phyloP scores from a whole-genome alignment of 2,113 vertebrate species.

The Pteropus alecto region DNA sequence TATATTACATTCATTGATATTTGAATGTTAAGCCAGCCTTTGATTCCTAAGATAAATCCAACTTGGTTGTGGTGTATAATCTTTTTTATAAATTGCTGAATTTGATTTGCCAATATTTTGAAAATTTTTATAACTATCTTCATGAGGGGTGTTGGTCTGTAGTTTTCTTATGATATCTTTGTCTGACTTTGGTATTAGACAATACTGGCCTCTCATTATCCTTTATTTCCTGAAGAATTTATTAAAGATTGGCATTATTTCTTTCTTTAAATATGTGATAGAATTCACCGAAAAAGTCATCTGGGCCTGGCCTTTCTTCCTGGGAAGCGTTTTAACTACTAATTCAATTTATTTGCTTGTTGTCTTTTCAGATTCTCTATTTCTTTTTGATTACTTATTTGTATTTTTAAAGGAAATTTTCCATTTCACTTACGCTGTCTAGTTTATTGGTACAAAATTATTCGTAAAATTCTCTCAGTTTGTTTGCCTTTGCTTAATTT shows the following conservation, averaged over 20 bases:
- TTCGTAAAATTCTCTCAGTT: not conserved
- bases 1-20: not conserved
- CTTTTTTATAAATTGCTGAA: not conserved
- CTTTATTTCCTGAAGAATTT: not conserved
- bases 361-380: not conserved
- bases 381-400: conserved; percentile 4
- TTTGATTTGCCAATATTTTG: not conserved
- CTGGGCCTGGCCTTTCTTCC: not conserved
- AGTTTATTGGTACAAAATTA: not conserved
- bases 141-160: not conserved
- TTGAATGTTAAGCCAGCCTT: not conserved
- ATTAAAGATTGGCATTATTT: not conserved
- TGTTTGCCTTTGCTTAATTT: not conserved
- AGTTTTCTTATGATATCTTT: not conserved
- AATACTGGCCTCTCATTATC: not conserved
- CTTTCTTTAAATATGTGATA: not conserved
- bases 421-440: not conserved
- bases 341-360: not conserved
- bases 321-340: not conserved
- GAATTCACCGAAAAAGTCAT: not conserved
- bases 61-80: not conserved
- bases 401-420: not conserved
- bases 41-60: not conserved
- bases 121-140: not conserved
- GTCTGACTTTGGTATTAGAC: not conserved